Percentiles rank a stretch among this genome's conserved stretches.
phyloP scores from a whole-genome alignment of 2,888 invertebrate species.

The Hanleya hanleyi region DNA sequence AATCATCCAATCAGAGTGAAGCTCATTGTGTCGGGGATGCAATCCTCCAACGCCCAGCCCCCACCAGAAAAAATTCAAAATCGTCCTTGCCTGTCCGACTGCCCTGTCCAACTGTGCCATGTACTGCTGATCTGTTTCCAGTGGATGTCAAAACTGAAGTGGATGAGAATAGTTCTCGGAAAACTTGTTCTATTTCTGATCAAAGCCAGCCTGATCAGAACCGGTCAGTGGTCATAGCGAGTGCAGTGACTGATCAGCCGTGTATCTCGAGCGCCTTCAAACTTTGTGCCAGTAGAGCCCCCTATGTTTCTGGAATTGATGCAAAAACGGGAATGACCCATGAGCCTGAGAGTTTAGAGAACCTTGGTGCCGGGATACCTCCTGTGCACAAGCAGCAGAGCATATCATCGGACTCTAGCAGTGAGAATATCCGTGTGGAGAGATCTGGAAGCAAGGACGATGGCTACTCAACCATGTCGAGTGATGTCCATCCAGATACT shows the following conservation, averaged over 20 bases:
- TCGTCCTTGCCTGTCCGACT: neutral
- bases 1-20: neutral
- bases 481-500: slow-evolving; percentile 62
- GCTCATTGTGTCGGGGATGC: neutral
- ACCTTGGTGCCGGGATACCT: neutral
- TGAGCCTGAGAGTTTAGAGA: neutral
- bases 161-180: neutral
- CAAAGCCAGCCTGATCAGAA: neutral
- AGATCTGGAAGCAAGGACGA: slow-evolving; percentile 65
- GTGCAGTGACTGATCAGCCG: neutral
- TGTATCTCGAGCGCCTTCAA: neutral
- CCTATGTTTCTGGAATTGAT: neutral
- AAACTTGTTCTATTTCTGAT: too few relatives aligned
- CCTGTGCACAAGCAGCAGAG: neutral
- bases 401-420: slow-evolving; percentile 49
- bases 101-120: too few relatives aligned
- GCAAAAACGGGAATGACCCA: neutral
- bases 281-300: neutral
- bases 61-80: neutral
- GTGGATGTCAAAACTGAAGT: neutral
- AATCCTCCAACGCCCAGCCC: neutral
- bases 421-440: slow-evolving; percentile 57
- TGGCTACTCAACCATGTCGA: slow-evolving; percentile 68
- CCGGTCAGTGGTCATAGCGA: neutral
- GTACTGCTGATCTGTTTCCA: neutral